Evolutionary conservation across 2,888 invertebrate species (phyloP).

Genomic region (Cephus sareptanus): DNA sequence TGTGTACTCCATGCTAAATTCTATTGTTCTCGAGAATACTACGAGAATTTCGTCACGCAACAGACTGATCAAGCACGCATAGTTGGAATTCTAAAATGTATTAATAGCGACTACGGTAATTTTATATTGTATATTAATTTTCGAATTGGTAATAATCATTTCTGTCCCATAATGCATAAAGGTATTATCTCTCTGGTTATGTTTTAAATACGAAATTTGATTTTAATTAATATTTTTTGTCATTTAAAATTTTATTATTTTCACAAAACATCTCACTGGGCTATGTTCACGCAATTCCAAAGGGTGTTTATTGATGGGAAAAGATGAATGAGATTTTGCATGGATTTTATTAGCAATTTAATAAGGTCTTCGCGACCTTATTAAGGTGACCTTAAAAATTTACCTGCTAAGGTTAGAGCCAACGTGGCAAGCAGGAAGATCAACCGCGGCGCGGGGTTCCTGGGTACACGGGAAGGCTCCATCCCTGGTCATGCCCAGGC

Average conservation of each 20-base stretch:
- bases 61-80: not conserved
- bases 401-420: slow-evolving; percentile 58
- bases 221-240: too few relatives aligned
- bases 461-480: slow-evolving; percentile 59
- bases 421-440: slow-evolving; percentile 65
- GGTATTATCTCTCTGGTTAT: not conserved
- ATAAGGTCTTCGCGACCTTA: too few relatives aligned
- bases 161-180: not conserved
- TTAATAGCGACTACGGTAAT: not conserved
- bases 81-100: not conserved
- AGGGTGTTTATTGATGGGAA: too few relatives aligned
- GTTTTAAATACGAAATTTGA: not conserved
- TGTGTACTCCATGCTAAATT: not conserved
- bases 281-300: too few relatives aligned
- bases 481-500: slow-evolving; percentile 53
- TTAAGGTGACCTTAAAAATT: slow-evolving; percentile 14
- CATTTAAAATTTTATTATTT: too few relatives aligned
- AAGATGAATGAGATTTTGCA: too few relatives aligned
- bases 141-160: not conserved
- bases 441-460: slow-evolving; percentile 60
- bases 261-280: too few relatives aligned
- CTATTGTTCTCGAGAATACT: not conserved
- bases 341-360: too few relatives aligned
- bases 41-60: not conserved
- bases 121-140: not conserved